These are phyloP conservation scores for Brachypodius melanocephalos DNA, from an alignment of 2,113 vertebrate species.

Conservation along the genomic window DNA sequence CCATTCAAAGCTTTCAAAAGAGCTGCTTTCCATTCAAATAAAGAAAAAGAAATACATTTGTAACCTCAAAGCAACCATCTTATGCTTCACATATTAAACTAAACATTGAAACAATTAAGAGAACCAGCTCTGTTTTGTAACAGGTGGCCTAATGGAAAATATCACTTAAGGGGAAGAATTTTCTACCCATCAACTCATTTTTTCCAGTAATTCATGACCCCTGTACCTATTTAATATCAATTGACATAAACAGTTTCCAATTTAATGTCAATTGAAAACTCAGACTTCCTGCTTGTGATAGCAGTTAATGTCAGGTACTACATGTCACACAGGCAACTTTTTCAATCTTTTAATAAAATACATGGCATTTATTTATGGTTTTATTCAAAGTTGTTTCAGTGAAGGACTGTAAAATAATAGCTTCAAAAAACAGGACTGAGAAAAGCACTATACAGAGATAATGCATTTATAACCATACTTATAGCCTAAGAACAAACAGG, in stretches of 20 bases:
- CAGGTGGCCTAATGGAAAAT: background rate
- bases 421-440: background rate
- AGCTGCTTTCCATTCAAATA: background rate
- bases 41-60: background rate
- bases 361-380: background rate
- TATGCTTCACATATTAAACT: background rate
- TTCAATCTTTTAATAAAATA: conserved; percentile 9
- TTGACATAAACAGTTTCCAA: conserved; percentile 1
- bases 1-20: background rate
- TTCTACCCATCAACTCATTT: background rate
- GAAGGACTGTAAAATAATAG: background rate
- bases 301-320: background rate
- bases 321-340: background rate
- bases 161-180: background rate
- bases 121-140: background rate
- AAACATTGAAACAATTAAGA: background rate
- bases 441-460: background rate
- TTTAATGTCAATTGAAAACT: conserved; percentile 30
- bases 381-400: background rate
- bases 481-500: background rate
- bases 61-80: background rate
- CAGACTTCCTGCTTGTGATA: background rate
- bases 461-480: background rate
- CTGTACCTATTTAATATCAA: background rate
- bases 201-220: background rate